Conservation (phyloP, 2,113 vertebrate genomes). For the Corythaeola cristata region DNA sequence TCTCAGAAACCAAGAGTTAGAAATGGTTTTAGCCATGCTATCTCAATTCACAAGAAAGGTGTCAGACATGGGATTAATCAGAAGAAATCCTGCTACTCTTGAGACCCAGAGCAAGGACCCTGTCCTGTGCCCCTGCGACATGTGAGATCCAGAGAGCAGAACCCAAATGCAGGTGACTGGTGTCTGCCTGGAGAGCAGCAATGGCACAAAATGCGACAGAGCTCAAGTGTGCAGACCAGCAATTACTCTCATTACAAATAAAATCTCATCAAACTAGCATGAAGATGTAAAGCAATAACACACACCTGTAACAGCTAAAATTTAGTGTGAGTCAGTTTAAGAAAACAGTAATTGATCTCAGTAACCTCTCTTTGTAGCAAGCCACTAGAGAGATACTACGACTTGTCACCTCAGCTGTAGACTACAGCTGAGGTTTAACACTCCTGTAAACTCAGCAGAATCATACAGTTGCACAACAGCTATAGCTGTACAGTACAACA, state of each 20-base stretch:
- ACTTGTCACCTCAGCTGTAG: not conserved
- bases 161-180: rapidly evolving
- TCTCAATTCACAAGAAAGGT: not conserved
- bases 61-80: not conserved
- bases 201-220: not conserved
- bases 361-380: not conserved
- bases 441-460: not conserved
- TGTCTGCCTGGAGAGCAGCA: not conserved
- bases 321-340: not conserved
- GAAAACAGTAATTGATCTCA: not conserved
- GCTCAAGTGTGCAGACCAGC: not conserved
- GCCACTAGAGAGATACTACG: not conserved
- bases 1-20: not conserved
- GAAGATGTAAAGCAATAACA: not conserved
- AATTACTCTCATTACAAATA: not conserved
- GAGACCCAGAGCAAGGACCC: not conserved
- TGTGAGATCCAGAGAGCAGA: not conserved
- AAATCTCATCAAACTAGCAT: not conserved
- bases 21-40: not conserved
- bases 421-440: not conserved
- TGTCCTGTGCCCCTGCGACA: too few species aligned
- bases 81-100: not conserved
- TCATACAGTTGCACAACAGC: not conserved
- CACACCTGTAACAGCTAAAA: not conserved
- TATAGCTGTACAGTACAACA: not conserved